Percentiles rank a stretch among this genome's conserved stretches.
Evolutionary conservation across 2,888 invertebrate species (phyloP).

Genomic region (Tetropium fuscum): DNA sequence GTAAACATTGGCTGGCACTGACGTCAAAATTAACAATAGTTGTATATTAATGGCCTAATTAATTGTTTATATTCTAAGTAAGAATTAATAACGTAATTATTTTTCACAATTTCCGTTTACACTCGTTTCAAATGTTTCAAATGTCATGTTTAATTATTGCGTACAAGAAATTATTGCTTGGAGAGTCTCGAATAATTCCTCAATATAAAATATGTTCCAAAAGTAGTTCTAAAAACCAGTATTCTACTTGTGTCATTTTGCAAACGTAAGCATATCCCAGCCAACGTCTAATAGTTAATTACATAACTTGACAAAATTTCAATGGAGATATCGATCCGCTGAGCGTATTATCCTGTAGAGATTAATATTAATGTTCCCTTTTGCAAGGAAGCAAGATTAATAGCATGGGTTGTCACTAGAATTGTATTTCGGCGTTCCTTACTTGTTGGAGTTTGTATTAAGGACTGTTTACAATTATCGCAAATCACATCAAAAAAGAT

Average conservation of each 20-base stretch:
- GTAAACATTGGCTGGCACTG: too few relatives aligned
- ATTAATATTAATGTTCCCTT: conserved; percentile 19
- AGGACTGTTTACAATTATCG: conserved; percentile 3
- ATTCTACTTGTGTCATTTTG: not conserved
- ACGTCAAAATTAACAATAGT: too few relatives aligned
- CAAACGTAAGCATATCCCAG: not conserved
- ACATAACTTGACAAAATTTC: conserved; percentile 5
- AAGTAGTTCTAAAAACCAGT: too few relatives aligned
- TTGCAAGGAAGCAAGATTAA: conserved; percentile 2
- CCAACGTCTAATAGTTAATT: conserved; percentile 4
- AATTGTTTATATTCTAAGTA: too few relatives aligned
- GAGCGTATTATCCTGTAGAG: conserved; percentile 2
- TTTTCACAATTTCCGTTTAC: too few relatives aligned
- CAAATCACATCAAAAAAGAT: conserved; percentile 1
- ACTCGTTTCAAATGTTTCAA: too few relatives aligned
- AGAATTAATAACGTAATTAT: too few relatives aligned
- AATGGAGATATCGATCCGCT: not conserved
- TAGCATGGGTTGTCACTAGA: conserved; percentile 10
- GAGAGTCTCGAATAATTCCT: too few relatives aligned
- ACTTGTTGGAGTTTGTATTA: conserved; percentile 9
- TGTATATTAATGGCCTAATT: too few relatives aligned
- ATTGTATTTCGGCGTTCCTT: conserved; percentile 4
- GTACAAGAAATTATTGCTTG: too few relatives aligned
- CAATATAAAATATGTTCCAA: too few relatives aligned
- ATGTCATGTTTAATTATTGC: too few relatives aligned